Base-by-base conservation (phyloP, 2,113 vertebrate genomes). In the Naja naja region DNA sequence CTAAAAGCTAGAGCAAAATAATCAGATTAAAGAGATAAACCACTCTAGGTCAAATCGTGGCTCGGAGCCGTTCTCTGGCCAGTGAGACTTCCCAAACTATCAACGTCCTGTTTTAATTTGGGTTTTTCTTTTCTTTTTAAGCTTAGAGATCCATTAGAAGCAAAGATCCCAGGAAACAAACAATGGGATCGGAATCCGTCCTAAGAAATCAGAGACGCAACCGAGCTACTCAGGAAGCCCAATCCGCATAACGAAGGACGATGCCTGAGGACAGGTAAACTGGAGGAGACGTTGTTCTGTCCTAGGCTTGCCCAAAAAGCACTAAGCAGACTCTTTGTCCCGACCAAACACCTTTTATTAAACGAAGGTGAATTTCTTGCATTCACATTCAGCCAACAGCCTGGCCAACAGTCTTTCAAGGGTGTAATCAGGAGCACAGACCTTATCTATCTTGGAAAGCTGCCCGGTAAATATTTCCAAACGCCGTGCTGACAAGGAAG, bases 11-110 rank as follows among this genome's bases (percentile, higher is more conserved):
- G 86, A 23, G 45, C 64, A 60, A 52, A 43, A 91, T 91, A 30
- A 91, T 85, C 14, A 74, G 93, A 94, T 87, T 89, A 81, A 85
- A 87, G 34, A 74, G 93, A 91, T 88, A 55, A 90, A 2, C 12
- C 56, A 69, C 52, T 20, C n/a, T 90, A 74, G 93, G 92, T 91
- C 60, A 94, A 87, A 95, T 93, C 1, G 2, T 2, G 54, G n/a
- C n/a, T 39, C n/a, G 3, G 30, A 8, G 69, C n/a, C 39, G 69
- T 39, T 39, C 69, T 20, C 16, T 8, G 69, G 69, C 69, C 39
- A 34, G 18, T 39, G 69, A 34, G 69, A 20, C 18, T 81, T 81
- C 34, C 69, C 53, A 18, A 60, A n/a, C 14, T 1, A 1, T 1
- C 45, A 18, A 54, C 1, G 27, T 30, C 27, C 60, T 64, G 27